Evolutionary conservation across 1,140 invertebrate species (phyloP), one percentile per base, ranked within the genome.

Genomic region (Pomacea maculata): DNA sequence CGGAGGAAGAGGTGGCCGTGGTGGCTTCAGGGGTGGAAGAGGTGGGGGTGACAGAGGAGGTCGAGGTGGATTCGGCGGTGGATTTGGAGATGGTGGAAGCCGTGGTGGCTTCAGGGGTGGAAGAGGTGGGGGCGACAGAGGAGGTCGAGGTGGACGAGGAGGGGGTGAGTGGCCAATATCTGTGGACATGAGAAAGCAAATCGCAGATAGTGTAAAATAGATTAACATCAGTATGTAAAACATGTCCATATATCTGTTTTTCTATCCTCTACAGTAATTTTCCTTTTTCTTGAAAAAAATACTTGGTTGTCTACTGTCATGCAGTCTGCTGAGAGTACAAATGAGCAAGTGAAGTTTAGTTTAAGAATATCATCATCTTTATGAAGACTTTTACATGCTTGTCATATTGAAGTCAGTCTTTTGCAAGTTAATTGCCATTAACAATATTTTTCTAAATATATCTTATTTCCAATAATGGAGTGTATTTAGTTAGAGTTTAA

Each of bases 91-190:
- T 65, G 76, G 81, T 19, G 68, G 63, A 45, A 78, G 93, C 10
- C 90, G 94, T 25, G 93, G 93, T 64, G 83, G 89, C 54, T 85
- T 87, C 29, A 64, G 85, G 17, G 73, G 84, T 25, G 75, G 84
- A 19, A 57, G 80, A 54, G 80, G 80, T 14, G 57, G 80, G 25
- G 82, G 80, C 7, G 45, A 80, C 6, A 74, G 81, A 17, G 74
- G 68, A 19, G 74, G 85, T 52, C 71, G 81, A 12, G 68, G 82
- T 61, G 77, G 86, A 52, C 83, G 85, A 63, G 79, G 82, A 65
- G 78, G 85, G 6, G 80, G 87, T 71, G 80, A 84, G 64, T 65
- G 17, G 64, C n/a, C 3, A 19, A 17, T 65, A 19, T 65, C 17
- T 65, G 3, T n/a, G 1, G 64, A 65, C 17, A 65, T 19, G n/a